These are phyloP conservation scores for Pomatostomus ruficeps DNA, from an alignment of 2,113 vertebrate species.

Conservation along the genomic window DNA sequence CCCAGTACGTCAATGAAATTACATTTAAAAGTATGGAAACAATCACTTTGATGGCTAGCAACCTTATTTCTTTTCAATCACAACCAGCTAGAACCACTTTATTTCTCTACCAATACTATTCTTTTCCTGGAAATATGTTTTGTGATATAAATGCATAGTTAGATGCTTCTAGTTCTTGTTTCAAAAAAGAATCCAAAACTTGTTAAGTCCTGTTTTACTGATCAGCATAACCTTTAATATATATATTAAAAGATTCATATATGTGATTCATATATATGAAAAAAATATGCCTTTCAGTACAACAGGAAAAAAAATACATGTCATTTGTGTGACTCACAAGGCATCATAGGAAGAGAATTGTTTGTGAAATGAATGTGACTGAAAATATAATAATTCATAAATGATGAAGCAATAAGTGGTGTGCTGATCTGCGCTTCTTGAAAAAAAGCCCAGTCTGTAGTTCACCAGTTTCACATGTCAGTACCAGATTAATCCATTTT, in stretches of 20 bases:
- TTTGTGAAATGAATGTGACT: not conserved
- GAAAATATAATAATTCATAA: not conserved
- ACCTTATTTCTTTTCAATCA: not conserved
- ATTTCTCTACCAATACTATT: not conserved
- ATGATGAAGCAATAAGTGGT: not conserved
- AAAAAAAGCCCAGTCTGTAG: not conserved
- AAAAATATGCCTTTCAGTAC: not conserved
- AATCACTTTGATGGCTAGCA: not conserved
- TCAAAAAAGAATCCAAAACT: not conserved
- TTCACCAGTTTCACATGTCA: not conserved
- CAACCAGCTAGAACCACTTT: not conserved
- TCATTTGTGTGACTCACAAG: not conserved
- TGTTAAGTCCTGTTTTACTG: not conserved
- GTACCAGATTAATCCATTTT: not conserved
- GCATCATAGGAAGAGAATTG: not conserved
- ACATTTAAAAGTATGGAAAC: not conserved
- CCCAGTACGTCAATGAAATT: not conserved
- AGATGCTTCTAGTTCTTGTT: not conserved
- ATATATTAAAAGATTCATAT: not conserved
- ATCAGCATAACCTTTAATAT: not conserved
- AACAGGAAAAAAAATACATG: not conserved
- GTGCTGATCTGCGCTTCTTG: not conserved
- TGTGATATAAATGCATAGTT: not conserved
- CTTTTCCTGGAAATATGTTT: not conserved
- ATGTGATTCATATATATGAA: not conserved